These are phyloP conservation scores for Arctopsyche grandis DNA, from an alignment of 1,140 invertebrate species.

Conservation along the genomic window DNA sequence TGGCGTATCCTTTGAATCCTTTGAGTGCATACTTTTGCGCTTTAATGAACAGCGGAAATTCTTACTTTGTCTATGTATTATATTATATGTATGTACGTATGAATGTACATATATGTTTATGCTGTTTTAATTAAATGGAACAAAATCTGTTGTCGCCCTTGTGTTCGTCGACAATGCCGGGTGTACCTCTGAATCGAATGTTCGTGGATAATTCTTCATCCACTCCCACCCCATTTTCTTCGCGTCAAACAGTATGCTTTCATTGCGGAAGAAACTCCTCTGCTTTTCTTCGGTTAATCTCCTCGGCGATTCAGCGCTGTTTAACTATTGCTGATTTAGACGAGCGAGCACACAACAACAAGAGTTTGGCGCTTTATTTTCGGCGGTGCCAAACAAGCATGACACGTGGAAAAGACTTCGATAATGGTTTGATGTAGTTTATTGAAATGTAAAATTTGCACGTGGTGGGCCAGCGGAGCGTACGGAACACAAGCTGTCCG, in stretches of 20 bases:
- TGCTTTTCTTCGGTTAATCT: neutral
- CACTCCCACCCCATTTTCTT: too few species aligned
- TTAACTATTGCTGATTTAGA: constrained; percentile 15
- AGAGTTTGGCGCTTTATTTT: constrained; percentile 19
- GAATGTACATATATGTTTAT: neutral
- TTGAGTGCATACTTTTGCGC: neutral
- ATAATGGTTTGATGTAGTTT: too few species aligned
- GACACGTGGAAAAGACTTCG: too few species aligned
- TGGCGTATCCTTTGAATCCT: neutral
- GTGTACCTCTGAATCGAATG: too few species aligned
- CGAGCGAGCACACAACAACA: constrained; percentile 19
- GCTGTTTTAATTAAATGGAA: neutral
- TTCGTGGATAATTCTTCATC: too few species aligned
- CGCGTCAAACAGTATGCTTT: too few species aligned
- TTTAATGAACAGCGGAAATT: neutral
- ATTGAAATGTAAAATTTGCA: too few species aligned
- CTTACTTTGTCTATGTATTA: neutral
- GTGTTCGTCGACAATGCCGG: neutral
- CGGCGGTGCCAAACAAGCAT: constrained; percentile 31
- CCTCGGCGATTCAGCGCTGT: neutral
- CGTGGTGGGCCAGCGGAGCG: too few species aligned
- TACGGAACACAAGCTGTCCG: too few species aligned
- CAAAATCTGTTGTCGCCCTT: neutral
- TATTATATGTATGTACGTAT: neutral
- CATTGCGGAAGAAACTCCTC: neutral